phyloP scores from a whole-genome alignment of 2,888 invertebrate species.

The Cotesia congregata region DNA sequence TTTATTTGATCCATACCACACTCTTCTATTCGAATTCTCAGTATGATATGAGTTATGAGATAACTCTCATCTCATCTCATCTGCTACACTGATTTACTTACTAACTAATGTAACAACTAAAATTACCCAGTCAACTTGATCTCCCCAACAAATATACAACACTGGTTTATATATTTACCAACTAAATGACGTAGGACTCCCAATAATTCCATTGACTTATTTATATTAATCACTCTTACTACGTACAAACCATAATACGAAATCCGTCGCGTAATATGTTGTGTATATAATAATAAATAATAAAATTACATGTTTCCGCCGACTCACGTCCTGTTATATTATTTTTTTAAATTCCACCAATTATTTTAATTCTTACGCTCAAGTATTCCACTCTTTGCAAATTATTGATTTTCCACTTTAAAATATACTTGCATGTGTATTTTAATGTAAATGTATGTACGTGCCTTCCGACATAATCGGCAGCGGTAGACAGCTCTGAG shows the following conservation, averaged over 20 bases:
- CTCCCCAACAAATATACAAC: neutral
- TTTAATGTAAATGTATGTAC: neutral
- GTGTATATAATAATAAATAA: neutral
- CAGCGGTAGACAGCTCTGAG: neutral
- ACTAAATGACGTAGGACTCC: neutral
- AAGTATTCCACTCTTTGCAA: no score
- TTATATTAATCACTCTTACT: neutral
- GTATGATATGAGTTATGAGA: no score
- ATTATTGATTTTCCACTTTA: no score
- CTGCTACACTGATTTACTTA: neutral
- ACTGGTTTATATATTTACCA: neutral
- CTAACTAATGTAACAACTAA: constrained; percentile 1
- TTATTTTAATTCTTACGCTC: no score
- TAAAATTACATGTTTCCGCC: constrained; percentile 6
- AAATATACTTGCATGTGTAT: neutral
- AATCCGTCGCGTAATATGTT: no score
- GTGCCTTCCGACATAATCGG: neutral
- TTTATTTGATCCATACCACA: neutral
- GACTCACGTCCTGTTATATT: neutral
- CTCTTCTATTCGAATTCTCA: neutral
- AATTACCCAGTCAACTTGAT: neutral
- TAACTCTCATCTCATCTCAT: neutral
- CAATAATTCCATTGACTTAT: neutral
- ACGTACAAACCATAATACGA: neutral
- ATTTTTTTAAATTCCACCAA: neutral